phyloP scores from a whole-genome alignment of 2,797 vertebrate genomes.

The Gymnopithys bicolor region DNA sequence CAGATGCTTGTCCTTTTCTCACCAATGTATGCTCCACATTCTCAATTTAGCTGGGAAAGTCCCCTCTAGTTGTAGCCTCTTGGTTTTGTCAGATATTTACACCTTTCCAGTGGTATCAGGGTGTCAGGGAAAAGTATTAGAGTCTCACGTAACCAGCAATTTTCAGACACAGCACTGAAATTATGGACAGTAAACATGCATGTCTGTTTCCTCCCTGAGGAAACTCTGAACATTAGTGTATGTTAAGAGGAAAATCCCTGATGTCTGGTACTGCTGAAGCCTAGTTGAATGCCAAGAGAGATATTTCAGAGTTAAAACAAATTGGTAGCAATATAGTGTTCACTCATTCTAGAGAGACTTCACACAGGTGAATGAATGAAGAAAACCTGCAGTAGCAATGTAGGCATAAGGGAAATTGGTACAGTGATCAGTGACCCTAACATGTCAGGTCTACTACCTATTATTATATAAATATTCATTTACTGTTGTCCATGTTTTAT shows the following conservation, averaged over 20 bases:
- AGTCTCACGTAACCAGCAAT: neutral
- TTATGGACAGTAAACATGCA: neutral
- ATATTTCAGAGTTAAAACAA: neutral
- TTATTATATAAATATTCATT: neutral
- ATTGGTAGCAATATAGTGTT: neutral
- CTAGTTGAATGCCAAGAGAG: neutral
- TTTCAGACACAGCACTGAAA: neutral
- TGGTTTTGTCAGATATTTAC: neutral
- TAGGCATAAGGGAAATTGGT: neutral
- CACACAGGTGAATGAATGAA: neutral
- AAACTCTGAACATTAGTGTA: neutral
- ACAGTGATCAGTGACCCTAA: neutral
- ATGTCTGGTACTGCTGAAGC: neutral
- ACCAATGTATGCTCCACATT: neutral
- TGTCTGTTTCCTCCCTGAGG: neutral
- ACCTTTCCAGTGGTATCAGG: neutral
- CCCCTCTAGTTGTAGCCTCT: neutral
- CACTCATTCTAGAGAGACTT: neutral
- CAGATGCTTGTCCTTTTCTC: neutral
- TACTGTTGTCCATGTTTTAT: neutral
- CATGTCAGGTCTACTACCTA: neutral
- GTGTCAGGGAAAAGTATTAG: neutral
- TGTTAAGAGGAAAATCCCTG: neutral
- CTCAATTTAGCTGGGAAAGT: neutral
- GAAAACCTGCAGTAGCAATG: neutral